Percentiles rank a stretch among this genome's conserved stretches.
phyloP scores from a whole-genome alignment of 2,888 invertebrate species.

The Pemphredon lugubris region DNA sequence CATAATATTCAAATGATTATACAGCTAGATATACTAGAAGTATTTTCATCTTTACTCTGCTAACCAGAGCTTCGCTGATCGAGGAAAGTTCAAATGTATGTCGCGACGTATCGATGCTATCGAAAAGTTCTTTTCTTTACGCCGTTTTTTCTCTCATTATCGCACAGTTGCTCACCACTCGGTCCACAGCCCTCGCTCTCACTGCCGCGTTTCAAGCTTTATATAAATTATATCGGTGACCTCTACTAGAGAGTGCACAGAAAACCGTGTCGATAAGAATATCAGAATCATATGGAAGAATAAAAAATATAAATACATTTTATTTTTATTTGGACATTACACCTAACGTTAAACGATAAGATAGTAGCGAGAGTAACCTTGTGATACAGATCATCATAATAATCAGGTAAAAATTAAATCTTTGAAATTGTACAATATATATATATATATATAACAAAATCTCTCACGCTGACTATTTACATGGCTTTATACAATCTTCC shows the following conservation, averaged over 20 bases:
- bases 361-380: constrained; percentile 34
- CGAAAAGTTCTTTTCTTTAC: no score
- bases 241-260: not conserved
- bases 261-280: not conserved
- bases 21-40: no score
- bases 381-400: constrained; percentile 30
- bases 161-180: no score
- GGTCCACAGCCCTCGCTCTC: no score
- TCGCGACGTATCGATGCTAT: no score
- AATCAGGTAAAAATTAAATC: constrained; percentile 56
- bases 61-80: no score
- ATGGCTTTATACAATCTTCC: constrained; percentile 72
- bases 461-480: constrained; percentile 70
- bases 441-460: constrained; percentile 50
- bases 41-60: no score
- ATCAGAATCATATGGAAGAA: constrained; percentile 42
- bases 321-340: constrained; percentile 65
- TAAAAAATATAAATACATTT: constrained; percentile 71
- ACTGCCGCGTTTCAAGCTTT: no score
- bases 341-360: constrained; percentile 55
- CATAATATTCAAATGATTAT: no score
- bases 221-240: no score
- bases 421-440: constrained; percentile 45
- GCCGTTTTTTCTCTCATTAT: no score
- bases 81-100: no score